These are phyloP conservation scores for Drosophila murphyi DNA, from an alignment of 1,140 invertebrate species.

Conservation along the genomic window DNA sequence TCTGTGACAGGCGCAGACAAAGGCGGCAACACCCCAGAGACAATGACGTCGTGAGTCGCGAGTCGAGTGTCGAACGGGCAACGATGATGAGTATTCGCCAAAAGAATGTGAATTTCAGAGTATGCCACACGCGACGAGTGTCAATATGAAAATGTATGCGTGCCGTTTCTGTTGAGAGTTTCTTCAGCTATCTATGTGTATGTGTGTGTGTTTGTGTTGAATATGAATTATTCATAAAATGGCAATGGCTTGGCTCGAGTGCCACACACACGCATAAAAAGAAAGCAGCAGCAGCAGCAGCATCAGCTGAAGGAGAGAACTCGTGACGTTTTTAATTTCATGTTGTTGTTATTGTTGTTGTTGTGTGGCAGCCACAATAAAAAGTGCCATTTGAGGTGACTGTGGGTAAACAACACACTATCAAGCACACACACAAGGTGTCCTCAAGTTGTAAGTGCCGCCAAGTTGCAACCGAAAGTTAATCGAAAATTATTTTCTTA, in stretches of 20 bases:
- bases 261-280: constrained; percentile 62
- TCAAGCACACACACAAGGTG: background rate
- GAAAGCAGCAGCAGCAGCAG: constrained; percentile 49
- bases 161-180: constrained; percentile 44
- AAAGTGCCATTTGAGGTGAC: constrained; percentile 28
- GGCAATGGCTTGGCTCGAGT: constrained; percentile 63
- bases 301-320: constrained; percentile 19
- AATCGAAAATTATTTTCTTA: background rate
- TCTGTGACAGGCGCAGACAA: constrained; percentile 56
- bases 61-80: constrained; percentile 15
- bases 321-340: constrained; percentile 57
- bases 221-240: constrained; percentile 83
- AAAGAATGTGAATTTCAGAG: constrained; percentile 59
- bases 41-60: constrained; percentile 59
- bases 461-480: background rate
- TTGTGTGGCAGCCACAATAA: constrained; percentile 32
- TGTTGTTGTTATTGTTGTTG: background rate
- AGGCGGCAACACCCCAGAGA: constrained; percentile 52
- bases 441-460: background rate
- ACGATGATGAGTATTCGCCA: constrained; percentile 70
- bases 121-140: constrained; percentile 54
- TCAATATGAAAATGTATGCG: constrained; percentile 79
- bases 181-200: constrained; percentile 10
- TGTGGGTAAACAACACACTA: constrained; percentile 26
- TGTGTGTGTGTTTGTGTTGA: constrained; percentile 37